phyloP scores from a whole-genome alignment of 2,888 invertebrate species.

The Uropetala carovei region DNA sequence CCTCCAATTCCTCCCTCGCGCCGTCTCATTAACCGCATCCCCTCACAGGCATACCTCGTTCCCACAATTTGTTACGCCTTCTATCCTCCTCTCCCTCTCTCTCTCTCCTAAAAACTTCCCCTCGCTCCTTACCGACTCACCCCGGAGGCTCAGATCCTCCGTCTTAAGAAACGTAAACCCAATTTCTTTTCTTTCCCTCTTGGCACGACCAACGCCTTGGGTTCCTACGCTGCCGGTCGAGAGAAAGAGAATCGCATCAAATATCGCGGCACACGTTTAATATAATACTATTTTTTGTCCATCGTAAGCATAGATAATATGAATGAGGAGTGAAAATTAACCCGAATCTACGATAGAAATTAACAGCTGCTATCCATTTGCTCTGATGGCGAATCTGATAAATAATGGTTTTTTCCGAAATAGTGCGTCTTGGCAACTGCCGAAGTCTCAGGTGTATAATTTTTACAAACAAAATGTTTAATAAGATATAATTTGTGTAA shows the following conservation, averaged over 20 bases:
- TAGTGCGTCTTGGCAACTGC: too few species aligned
- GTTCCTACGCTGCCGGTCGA: background rate
- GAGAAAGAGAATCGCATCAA: background rate
- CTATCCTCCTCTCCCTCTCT: background rate
- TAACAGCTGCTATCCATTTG: too few species aligned
- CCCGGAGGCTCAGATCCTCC: background rate
- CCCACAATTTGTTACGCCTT: conserved; percentile 56
- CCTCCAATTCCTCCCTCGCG: conserved; percentile 15
- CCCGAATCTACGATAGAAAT: too few species aligned
- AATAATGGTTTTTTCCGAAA: too few species aligned
- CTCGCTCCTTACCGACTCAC: background rate
- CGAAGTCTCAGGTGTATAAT: too few species aligned
- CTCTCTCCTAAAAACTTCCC: background rate
- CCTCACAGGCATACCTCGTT: conserved; percentile 52
- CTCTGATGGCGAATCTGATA: too few species aligned
- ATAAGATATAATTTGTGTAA: too few species aligned
- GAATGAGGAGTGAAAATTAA: too few species aligned
- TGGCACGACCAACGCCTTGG: background rate
- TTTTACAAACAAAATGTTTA: too few species aligned
- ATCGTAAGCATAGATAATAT: too few species aligned
- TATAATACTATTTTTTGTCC: too few species aligned
- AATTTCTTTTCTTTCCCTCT: background rate
- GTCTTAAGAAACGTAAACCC: conserved; percentile 12
- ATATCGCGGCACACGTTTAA: too few species aligned
- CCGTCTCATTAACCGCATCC: conserved; percentile 53